phyloP scores from a whole-genome alignment of 2,113 vertebrate species.

The Ia io region DNA sequence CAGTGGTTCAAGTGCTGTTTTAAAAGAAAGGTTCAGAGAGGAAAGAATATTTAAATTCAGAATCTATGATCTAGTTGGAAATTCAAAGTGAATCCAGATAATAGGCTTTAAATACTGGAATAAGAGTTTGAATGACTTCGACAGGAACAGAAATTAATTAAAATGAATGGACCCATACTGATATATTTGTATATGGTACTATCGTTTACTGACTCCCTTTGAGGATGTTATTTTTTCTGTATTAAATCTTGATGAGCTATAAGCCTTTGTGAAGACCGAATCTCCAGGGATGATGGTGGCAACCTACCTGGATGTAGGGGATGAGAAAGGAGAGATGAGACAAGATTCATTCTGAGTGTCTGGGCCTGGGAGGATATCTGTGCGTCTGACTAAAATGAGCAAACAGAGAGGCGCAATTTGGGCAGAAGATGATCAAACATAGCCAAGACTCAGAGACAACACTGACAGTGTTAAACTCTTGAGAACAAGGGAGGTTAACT shows the following conservation, averaged over 20 bases:
- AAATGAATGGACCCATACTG: background rate
- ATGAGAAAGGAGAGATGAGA: background rate
- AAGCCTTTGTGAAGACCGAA: background rate
- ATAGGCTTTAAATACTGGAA: background rate
- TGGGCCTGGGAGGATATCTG: background rate
- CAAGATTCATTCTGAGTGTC: background rate
- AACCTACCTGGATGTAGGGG: background rate
- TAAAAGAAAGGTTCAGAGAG: background rate
- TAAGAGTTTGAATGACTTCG: conserved; percentile 18
- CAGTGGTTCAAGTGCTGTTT: background rate
- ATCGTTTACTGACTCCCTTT: background rate
- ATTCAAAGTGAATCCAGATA: background rate
- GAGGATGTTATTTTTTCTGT: background rate
- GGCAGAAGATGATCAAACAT: background rate
- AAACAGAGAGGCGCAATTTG: background rate
- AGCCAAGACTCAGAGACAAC: background rate
- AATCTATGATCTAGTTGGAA: background rate
- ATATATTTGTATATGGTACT: background rate
- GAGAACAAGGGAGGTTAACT: background rate
- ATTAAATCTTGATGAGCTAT: background rate
- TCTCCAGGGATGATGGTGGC: background rate
- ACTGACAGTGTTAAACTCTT: background rate
- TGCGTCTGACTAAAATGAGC: background rate
- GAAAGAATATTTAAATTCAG: background rate
- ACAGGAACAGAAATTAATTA: background rate